Base-by-base conservation (phyloP, 2,888 invertebrate genomes). In the Drosophila nigritarsus region DNA sequence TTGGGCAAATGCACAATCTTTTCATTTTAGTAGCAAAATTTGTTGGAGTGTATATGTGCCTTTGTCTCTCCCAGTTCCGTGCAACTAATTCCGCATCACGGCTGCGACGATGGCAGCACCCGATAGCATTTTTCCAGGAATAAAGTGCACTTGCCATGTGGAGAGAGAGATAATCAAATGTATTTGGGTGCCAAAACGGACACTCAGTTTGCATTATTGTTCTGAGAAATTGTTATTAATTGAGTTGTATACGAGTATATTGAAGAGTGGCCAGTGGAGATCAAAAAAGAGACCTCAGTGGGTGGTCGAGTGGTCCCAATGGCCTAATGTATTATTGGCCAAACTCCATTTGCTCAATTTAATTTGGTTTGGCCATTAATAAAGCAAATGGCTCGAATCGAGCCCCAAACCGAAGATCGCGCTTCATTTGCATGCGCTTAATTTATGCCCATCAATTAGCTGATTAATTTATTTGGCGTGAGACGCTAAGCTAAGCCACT, bases 161-260 rank as follows among this genome's bases (percentile, higher is more conserved):
- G 53, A 18, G 27, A 53, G 27, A 32, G 13, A 89, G 89, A 84
- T 86, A 82, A 87, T 89, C 87, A 82, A 87, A 78, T 78, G 80
- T 71, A 70, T 53, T 51, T 45, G 42, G 59, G 42, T 65, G 77
- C 80, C 69, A 76, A 71, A 82, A 60, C 60, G 69, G 54, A 59
- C 71, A 62, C 61, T 59, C 63, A 70, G 65, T 24, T 67, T 63
- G 75, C 87, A 89, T 90, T 90, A 90, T 91, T 91, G 89, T 91
- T 89, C 90, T 90, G 90, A 91, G 91, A 91, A 91, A 92, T 92
- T 91, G 91, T 92, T 92, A 92, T 92, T 92, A 92, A 92, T 92
- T 92, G 91, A 92, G 92, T 91, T 92, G 91, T 91, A 51, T 32
- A 29, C 38, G 29, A 40, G 40, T 29, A 15, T 13, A 11, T 18